Evolutionary conservation across 2,888 invertebrate genomes (phyloP).

Genomic region (Tupiocoris notatus): DNA sequence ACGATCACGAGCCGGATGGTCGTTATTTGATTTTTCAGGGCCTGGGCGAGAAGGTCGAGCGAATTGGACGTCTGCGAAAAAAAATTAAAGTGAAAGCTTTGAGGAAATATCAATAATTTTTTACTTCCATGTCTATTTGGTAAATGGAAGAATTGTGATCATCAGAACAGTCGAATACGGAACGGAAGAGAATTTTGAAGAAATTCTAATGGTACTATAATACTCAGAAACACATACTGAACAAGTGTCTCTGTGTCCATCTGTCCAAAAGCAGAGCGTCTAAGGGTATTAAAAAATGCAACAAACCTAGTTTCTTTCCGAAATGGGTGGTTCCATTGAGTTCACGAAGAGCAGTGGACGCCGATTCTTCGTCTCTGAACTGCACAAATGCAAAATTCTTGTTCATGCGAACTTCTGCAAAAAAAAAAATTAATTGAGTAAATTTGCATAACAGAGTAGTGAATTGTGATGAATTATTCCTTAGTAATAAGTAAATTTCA

Average conservation of each 20-base stretch:
- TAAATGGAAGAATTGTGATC: no score
- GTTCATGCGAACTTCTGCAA: conserved; percentile 65
- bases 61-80: conserved; percentile 43
- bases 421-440: neutral
- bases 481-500: conserved; percentile 2
- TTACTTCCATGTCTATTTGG: no score
- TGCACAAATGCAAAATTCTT: conserved; percentile 86
- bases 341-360: conserved; percentile 70
- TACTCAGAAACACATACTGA: no score
- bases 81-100: neutral
- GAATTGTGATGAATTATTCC: neutral
- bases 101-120: neutral
- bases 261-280: no score
- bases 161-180: no score
- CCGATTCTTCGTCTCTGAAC: conserved; percentile 71
- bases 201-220: no score
- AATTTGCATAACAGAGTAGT: neutral
- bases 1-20: conserved; percentile 34
- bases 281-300: neutral
- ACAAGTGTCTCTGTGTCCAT: no score
- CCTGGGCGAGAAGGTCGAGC: conserved; percentile 37
- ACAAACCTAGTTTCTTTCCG: conserved; percentile 66
- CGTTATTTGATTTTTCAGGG: conserved; percentile 21
- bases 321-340: conserved; percentile 70
- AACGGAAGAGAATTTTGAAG: no score